Base-by-base conservation (phyloP, 1,140 invertebrate species). In the Eufriesea mexicana region DNA sequence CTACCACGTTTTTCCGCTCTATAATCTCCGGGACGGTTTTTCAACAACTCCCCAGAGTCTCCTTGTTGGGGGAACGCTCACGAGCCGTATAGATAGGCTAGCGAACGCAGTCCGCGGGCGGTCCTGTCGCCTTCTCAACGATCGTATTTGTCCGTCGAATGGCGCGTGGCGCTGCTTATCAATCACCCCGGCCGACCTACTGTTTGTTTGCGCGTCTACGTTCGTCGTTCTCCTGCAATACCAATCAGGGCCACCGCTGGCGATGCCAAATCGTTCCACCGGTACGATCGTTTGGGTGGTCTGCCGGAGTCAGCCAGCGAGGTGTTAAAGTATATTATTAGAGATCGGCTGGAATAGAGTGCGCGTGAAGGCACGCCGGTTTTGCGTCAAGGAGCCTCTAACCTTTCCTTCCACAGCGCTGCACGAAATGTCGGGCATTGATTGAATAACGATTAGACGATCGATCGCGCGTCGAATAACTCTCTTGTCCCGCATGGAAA, bases 101-200 rank as follows among this genome's bases (percentile, higher is more conserved):
- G 51, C 49, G 67, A 57, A 42, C 14, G 71, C n/a, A 51, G 67
- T 57, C 80, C 54, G 80, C 80, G 84, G 86, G 83, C 84, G 87
- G 84, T 89, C 84, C 72, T 78, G 83, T 88, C 83, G 79, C 83
- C 85, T 86, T 89, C 83, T 83, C 83, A 64, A 85, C 78, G 73
- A 86, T 85, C 82, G 76, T 82, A 70, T 86, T 84, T 86, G 85
- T 88, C 74, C 78, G 70, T 79, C 68, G 72, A 84, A 55, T 42
- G 89, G 83, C 90, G 86, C 90, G 91, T 91, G 90, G 88, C 90
- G 79, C 59, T 90, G 90, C 76, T 91, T 92, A 92, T 92, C 91
- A 91, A 92, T 92, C 89, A 90, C 67, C 71, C 57, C 75, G 68
- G 84, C 80, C 90, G 85, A 84, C 73, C 82, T 83, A 85, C 87